Conservation (phyloP, 2,113 vertebrate species). For the Delphinapterus leucas region DNA sequence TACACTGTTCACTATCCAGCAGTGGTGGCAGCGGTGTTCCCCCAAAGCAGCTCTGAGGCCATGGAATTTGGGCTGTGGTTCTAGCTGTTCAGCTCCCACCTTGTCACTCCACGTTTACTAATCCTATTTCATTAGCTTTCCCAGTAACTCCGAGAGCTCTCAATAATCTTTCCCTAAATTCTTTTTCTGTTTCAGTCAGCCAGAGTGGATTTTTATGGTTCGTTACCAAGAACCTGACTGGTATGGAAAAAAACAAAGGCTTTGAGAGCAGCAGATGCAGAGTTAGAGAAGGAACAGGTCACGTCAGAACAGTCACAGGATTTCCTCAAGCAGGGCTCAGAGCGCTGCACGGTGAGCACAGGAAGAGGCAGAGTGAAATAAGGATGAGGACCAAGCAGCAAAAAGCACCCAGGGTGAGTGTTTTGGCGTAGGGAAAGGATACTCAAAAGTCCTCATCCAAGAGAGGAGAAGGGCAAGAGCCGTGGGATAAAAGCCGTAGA, state of each 20-base stretch:
- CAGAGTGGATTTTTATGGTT: neutral
- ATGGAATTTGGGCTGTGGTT: neutral
- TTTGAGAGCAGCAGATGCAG: neutral
- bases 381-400: accelerated
- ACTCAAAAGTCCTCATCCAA: too few species aligned
- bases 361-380: neutral
- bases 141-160: neutral
- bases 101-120: neutral
- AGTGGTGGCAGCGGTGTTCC: neutral
- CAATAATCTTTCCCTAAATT: neutral
- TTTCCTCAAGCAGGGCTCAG: neutral
- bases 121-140: neutral
- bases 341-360: neutral
- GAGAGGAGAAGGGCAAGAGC: neutral
- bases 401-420: neutral
- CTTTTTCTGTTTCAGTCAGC: neutral
- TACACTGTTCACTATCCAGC: neutral
- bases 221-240: neutral
- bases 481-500: neutral
- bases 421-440: accelerated
- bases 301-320: neutral
- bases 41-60: neutral
- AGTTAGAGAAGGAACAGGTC: neutral
- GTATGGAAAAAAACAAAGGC: neutral
- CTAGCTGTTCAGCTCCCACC: neutral